A percentile compares a stretch with the other conserved stretches of the same genome.
phyloP scores from a whole-genome alignment of 2,888 invertebrate genomes.

The Diloba caeruleocephala region DNA sequence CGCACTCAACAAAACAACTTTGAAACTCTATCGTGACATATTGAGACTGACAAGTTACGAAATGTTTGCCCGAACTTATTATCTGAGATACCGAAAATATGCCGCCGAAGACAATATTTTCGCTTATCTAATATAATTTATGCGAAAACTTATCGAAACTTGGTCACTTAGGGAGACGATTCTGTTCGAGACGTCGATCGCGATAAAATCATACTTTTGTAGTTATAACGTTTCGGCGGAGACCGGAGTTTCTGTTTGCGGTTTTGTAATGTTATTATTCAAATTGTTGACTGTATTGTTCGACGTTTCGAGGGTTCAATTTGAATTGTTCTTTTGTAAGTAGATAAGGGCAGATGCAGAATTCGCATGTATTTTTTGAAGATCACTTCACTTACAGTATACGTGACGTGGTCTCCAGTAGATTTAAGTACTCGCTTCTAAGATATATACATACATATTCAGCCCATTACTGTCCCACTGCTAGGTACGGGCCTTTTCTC shows the following conservation, averaged over 20 bases:
- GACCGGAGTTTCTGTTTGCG: conserved; percentile 31
- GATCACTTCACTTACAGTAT: too few species aligned
- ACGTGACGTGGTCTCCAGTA: too few species aligned
- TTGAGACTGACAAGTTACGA: conserved; percentile 68
- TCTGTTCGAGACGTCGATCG: conserved; percentile 76
- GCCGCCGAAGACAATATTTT: conserved; percentile 86
- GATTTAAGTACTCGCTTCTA: too few species aligned
- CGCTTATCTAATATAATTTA: conserved; percentile 86
- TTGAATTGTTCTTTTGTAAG: conserved; percentile 34
- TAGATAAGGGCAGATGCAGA: conserved; percentile 28
- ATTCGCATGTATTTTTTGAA: too few species aligned
- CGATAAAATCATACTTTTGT: conserved; percentile 73
- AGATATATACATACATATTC: too few species aligned
- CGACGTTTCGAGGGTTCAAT: conserved; percentile 31
- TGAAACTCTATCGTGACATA: conserved; percentile 55
- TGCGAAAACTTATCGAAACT: conserved; percentile 83
- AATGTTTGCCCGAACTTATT: conserved; percentile 81
- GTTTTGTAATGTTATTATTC: conserved; percentile 44
- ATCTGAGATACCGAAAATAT: conserved; percentile 82
- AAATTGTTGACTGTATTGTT: conserved; percentile 48
- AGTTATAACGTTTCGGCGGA: conserved; percentile 29
- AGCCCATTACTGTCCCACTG: too few species aligned
- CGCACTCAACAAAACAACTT: conserved; percentile 38
- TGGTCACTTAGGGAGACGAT: conserved; percentile 80
- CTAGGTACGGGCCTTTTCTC: too few species aligned